These are phyloP conservation scores for Macrocentrus cingulum DNA, from an alignment of 1,140 invertebrate genomes.

Conservation along the genomic window DNA sequence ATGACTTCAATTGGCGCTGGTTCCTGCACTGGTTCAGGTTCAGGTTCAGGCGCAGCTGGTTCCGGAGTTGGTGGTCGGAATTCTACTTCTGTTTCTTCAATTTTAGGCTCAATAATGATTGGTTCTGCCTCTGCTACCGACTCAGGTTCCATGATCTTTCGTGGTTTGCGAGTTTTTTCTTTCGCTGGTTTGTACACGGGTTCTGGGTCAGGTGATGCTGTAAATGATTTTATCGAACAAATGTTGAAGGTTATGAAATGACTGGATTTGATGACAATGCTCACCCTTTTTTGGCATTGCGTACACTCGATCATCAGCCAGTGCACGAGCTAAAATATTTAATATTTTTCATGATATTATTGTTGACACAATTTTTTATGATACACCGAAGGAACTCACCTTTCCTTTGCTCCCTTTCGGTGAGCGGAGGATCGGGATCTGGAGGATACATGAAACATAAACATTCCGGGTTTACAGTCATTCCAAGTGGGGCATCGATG, in stretches of 20 bases:
- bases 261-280: too few species aligned
- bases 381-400: constrained; percentile 42
- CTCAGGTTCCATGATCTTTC: constrained; percentile 3
- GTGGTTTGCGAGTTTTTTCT: constrained; percentile 10
- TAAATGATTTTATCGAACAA: background rate
- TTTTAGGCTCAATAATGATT: background rate
- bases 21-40: constrained; percentile 25
- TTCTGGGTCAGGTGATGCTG: constrained; percentile 27
- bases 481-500: background rate
- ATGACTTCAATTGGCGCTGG: constrained; percentile 22
- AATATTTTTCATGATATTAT: constrained; percentile 1
- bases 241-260: too few species aligned
- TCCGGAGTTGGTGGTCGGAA: constrained; percentile 23
- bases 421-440: constrained; percentile 46
- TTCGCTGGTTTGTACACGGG: constrained; percentile 18
- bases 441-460: constrained; percentile 42
- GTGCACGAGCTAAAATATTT: constrained; percentile 48
- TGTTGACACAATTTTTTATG: background rate
- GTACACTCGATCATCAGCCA: constrained; percentile 37
- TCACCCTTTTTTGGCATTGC: constrained; percentile 37
- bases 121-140: constrained; percentile 14
- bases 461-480: constrained; percentile 20
- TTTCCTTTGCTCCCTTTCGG: constrained; percentile 52
- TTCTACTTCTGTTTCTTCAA: background rate
- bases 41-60: constrained; percentile 23